Percentiles rank a stretch among this genome's conserved stretches.
phyloP scores from a whole-genome alignment of 2,888 invertebrate genomes.

The Macaria notata region DNA sequence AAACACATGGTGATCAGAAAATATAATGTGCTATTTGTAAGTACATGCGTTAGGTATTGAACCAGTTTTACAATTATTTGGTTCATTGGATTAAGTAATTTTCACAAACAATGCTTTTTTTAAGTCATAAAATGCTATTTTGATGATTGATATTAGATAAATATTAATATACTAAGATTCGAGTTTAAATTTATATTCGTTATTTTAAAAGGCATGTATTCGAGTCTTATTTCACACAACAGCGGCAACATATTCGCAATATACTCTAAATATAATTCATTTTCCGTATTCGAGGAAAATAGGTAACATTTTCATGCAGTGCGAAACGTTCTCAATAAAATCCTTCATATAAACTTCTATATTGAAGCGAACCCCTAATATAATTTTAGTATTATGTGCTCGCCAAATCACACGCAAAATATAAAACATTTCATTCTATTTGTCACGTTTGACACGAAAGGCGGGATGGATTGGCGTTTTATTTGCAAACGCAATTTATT shows the following conservation, averaged over 20 bases:
- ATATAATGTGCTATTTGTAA: no score
- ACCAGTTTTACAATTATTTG: no score
- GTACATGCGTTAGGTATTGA: no score
- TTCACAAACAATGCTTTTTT: no score
- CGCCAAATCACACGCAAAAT: slow-evolving; percentile 37
- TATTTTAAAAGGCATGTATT: no score
- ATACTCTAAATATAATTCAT: slow-evolving; percentile 40
- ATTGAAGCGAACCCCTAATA: slow-evolving; percentile 30
- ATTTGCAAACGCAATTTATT: slow-evolving; percentile 5
- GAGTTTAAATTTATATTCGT: no score
- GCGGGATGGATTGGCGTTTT: slow-evolving; percentile 18
- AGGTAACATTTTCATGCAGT: slow-evolving; percentile 34
- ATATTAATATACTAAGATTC: no score
- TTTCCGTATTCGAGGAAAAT: slow-evolving; percentile 31
- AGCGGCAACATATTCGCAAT: slow-evolving; percentile 23
- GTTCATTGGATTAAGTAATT: no score
- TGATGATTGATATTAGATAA: no score
- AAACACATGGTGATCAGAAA: background rate
- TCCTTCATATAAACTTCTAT: slow-evolving; percentile 30
- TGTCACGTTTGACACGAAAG: slow-evolving; percentile 29
- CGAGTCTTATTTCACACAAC: background rate
- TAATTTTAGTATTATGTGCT: slow-evolving; percentile 33
- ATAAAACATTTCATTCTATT: slow-evolving; percentile 44
- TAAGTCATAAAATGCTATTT: no score
- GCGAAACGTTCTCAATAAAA: slow-evolving; percentile 37